Conservation (phyloP, 2,797 vertebrate genomes). For the Lutjanus argentimaculatus region DNA sequence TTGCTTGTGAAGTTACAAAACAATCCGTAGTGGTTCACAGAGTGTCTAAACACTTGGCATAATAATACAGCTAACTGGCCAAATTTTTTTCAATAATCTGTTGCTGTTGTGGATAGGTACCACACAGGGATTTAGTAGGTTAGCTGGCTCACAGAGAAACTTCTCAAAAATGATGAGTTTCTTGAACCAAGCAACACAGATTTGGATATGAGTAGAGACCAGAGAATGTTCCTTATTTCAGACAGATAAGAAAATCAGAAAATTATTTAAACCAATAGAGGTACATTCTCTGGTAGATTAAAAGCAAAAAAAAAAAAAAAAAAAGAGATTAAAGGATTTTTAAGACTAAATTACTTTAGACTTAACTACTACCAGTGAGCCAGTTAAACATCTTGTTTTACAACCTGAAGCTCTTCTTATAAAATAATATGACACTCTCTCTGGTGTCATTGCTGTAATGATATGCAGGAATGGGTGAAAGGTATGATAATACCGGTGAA, state of each 20-base stretch:
- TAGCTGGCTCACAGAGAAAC: too few relatives aligned
- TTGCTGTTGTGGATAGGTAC: too few relatives aligned
- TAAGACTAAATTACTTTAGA: background rate
- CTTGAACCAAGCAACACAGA: too few relatives aligned
- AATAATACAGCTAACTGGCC: too few relatives aligned
- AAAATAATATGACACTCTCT: background rate
- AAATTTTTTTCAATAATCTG: too few relatives aligned
- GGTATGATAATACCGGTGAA: conserved; percentile 15
- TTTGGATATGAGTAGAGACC: too few relatives aligned
- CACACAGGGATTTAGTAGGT: too few relatives aligned
- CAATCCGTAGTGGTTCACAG: too few relatives aligned
- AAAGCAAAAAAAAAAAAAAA: background rate
- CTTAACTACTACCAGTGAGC: background rate
- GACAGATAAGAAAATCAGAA: background rate
- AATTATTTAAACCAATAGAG: background rate
- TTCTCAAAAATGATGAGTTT: background rate
- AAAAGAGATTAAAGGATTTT: background rate
- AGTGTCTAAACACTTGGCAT: too few relatives aligned
- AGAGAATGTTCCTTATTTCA: background rate
- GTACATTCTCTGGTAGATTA: background rate
- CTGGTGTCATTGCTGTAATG: conserved; percentile 13
- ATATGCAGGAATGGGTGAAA: conserved; percentile 26
- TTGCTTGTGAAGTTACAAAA: too few relatives aligned
- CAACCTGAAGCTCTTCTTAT: conserved; percentile 5
- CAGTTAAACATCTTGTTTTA: conserved; percentile 21